Evolutionary conservation across 2,113 vertebrate species (phyloP).

Genomic region (Epinephelus moara): DNA sequence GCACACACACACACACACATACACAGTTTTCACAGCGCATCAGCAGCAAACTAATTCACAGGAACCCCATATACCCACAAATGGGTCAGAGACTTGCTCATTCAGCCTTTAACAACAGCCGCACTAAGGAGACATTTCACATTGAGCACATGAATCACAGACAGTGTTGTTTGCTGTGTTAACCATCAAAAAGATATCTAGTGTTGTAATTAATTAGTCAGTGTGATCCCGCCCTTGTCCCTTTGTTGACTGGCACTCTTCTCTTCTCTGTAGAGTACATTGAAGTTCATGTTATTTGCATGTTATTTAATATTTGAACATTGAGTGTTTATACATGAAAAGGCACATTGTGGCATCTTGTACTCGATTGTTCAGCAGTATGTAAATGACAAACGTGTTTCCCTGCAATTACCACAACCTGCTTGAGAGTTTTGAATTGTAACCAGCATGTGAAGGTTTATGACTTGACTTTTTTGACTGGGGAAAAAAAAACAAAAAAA

Average conservation of each 20-base stretch:
- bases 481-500: rapidly evolving
- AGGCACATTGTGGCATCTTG: neutral
- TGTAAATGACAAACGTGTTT: neutral
- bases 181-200: no score
- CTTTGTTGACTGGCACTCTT: neutral
- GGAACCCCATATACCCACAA: neutral
- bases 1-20: no score
- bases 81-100: neutral
- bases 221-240: neutral
- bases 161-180: neutral
- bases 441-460: no score
- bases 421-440: neutral
- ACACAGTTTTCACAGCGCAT: neutral
- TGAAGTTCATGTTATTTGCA: neutral
- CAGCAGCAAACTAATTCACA: neutral
- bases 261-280: neutral
- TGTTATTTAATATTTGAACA: neutral
- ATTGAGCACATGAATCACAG: neutral
- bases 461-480: neutral
- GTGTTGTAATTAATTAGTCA: neutral
- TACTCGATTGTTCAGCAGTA: no score
- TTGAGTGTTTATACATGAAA: neutral
- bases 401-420: neutral
- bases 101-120: neutral
- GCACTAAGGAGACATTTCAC: neutral